Evolutionary conservation across 2,888 invertebrate genomes (phyloP).

Genomic region (Chrysolina americana): DNA sequence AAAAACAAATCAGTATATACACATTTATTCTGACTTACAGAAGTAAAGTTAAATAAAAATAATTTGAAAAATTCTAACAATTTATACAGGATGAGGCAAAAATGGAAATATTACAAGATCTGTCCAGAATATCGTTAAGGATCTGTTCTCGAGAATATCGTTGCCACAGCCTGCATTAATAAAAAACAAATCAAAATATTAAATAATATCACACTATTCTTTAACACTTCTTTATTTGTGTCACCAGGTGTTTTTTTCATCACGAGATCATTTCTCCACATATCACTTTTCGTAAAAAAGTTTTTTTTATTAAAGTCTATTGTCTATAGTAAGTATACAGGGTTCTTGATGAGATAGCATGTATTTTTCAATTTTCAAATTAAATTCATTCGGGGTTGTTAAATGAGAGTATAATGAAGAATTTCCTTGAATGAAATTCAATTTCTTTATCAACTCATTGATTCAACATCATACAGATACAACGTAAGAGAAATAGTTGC

Average conservation of each 20-base stretch:
- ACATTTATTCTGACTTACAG: slow-evolving; percentile 60
- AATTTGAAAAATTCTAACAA: slow-evolving; percentile 66
- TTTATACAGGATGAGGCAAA: slow-evolving; percentile 40
- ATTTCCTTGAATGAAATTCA: too few species aligned
- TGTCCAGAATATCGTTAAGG: neutral
- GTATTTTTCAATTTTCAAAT: slow-evolving; percentile 30
- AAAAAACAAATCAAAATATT: slow-evolving; percentile 69
- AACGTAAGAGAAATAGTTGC: neutral
- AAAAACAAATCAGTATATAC: slow-evolving; percentile 65
- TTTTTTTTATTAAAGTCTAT: slow-evolving; percentile 40
- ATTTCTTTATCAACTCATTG: too few species aligned
- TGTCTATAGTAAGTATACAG: slow-evolving; percentile 34
- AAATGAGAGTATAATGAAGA: neutral
- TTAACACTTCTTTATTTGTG: slow-evolving; percentile 66
- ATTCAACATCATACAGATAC: too few species aligned
- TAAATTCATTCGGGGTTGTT: neutral
- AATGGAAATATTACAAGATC: slow-evolving; percentile 3
- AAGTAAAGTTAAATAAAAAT: slow-evolving; percentile 63
- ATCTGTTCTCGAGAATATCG: neutral
- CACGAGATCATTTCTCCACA: slow-evolving; percentile 68
- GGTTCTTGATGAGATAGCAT: slow-evolving; percentile 38
- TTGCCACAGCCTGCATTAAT: slow-evolving; percentile 55
- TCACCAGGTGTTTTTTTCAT: slow-evolving; percentile 65
- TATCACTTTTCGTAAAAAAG: slow-evolving; percentile 57
- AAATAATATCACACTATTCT: slow-evolving; percentile 71